Evolutionary conservation across 2,888 invertebrate genomes (phyloP), one percentile per base, ranked within the genome.

Genomic region (Sarcophaga rosellei): DNA sequence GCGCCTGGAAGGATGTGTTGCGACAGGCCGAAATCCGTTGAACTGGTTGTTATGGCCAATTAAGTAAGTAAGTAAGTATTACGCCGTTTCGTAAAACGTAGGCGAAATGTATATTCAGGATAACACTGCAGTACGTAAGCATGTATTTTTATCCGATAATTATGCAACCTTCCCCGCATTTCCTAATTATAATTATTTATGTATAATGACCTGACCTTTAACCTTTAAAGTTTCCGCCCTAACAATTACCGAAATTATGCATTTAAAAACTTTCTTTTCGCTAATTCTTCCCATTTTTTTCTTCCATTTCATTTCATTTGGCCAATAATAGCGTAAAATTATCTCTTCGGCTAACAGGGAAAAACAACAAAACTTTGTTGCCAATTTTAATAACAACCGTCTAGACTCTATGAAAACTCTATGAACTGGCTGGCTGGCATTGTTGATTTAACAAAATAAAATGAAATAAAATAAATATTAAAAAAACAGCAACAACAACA

Each of bases 371-470:
- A 84, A 73, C 20, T 83, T 86, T 79, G 53, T 78, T 86, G 4
- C 45, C 65, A 81, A 53, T 76, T 69, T 35, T 65, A 73, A 86
- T 72, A 69, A 57, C 80, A 70, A 83, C 47, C 8, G 86, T 86
- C 86, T 86, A 86, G 86, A 84, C 86, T 61, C 12, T 4, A 47
- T 47, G 15, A 47, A 47, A 47, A 47, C 47, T 47, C 4, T 47
- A 53, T 17, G 17, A 53, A 53, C 5, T 35, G 35, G 35, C 10
- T 35, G 35, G 35, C 35, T 35, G 35, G 35, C 8, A 35, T 53
- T 53, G 53, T 53, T 53, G 53, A 53, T 53, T 53, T 53, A 53
- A 17, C 53, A 53, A 12, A 47, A 47, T 47, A 15, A 47, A 47
- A 15, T 15, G 12, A 44, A 20, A 44, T 0, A 53, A 53, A 53